Base-by-base conservation (phyloP, 1,140 invertebrate species). In the Drosophila sulfurigaster region DNA sequence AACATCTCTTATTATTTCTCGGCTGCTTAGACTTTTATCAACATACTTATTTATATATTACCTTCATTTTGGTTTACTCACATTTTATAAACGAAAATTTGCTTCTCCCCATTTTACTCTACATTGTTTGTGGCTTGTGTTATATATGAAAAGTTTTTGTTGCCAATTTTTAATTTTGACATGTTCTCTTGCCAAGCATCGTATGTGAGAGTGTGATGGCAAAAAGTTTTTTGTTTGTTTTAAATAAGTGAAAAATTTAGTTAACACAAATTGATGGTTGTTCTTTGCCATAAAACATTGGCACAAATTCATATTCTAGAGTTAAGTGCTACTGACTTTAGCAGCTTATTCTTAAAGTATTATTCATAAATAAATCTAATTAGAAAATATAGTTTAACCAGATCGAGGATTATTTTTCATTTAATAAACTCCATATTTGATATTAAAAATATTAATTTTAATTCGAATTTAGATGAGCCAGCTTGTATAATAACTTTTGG, bases 91-190 rank as follows among this genome's bases (percentile, higher is more conserved):
- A 7, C 3, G 49, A 49, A 77, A 41, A 5, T 63, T 69, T 75
- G 8, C 20, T 10, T 2, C 10, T 57, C 63, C 5, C 7, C 8
- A 32, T 62, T 68, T 62, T 32, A 57, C 30, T 46, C 25, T 25
- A 20, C 41, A 25, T 25, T 4, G 20, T 25, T 25, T 25, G 20
- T 25, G 15, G 13, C 48, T 49, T 60, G 43, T 45, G 66, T 71
- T 75, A 73, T 76, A 81, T 79, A 72, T 57, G 60, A 72, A 79
- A 79, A 79, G 59, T 81, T 79, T 72, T 65, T 54, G 63, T 68
- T 76, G 60, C 56, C 48, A 76, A 81, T 75, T 81, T 78, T 59
- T 68, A 66, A 75, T 75, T 70, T 67, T 16, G 32, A 11, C 25
- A 30, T 54, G 8, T 66, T 28, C 32, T 51, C 15, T 7, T 32